Conservation (phyloP, 2,888 invertebrate species). For the Ypsolopha scabrella region DNA sequence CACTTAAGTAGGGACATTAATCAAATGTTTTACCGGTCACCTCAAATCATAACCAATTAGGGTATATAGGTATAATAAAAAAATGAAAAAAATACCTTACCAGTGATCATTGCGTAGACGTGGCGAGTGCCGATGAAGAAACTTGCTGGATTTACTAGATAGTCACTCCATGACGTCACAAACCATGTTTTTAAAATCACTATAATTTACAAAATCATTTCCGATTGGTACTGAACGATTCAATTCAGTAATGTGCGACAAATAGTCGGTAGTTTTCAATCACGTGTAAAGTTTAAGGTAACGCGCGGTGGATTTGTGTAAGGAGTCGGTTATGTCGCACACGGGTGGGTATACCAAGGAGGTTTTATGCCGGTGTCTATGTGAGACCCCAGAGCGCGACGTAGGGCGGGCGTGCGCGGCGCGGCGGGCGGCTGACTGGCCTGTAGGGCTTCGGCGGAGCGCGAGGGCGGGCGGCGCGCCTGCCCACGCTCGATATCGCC, state of each 20-base stretch:
- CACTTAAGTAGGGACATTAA: too few species aligned
- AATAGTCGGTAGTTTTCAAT: conserved; percentile 6
- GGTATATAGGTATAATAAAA: neutral
- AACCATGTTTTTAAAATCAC: conserved; percentile 48
- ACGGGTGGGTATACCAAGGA: conserved; percentile 1
- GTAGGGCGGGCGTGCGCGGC: conserved; percentile 35
- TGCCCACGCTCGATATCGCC: conserved; percentile 59
- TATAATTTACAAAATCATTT: conserved; percentile 19
- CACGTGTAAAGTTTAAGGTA: too few species aligned
- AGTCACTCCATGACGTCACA: conserved; percentile 51
- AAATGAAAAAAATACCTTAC: conserved; percentile 30
- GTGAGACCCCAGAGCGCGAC: conserved; percentile 12
- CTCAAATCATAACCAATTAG: too few species aligned
- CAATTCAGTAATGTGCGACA: neutral
- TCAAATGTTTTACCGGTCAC: too few species aligned
- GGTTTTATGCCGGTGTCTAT: conserved; percentile 8
- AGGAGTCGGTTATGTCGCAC: conserved; percentile 12
- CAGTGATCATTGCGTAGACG: conserved; percentile 55
- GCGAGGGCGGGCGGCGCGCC: conserved; percentile 60
- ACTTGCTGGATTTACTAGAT: conserved; percentile 38
- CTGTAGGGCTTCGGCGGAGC: conserved; percentile 36
- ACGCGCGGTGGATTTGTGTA: conserved; percentile 8
- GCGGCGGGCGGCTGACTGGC: conserved; percentile 41
- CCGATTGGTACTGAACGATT: conserved; percentile 6
- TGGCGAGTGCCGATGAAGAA: conserved; percentile 28